Percentiles rank a stretch among this genome's conserved stretches.
Evolutionary conservation across 2,113 vertebrate genomes (phyloP).

Genomic region (Prochilodus magdalenae): DNA sequence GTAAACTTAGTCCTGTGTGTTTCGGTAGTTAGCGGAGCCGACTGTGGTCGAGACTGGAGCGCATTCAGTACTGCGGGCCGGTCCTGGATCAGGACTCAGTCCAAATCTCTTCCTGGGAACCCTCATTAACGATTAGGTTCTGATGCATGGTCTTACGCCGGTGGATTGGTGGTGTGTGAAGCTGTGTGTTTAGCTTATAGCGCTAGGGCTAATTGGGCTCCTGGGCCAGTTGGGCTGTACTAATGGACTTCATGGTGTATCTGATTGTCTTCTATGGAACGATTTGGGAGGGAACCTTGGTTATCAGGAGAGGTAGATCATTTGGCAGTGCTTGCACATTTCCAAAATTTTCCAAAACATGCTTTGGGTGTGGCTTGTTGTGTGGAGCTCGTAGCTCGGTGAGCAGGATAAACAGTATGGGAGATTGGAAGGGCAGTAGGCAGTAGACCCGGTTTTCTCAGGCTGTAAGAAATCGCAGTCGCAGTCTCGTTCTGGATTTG

Average conservation of each 20-base stretch:
- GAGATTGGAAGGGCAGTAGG: neutral
- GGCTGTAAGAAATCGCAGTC: neutral
- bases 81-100: neutral
- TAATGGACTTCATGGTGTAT: neutral
- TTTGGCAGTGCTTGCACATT: neutral
- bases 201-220: neutral
- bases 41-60: neutral
- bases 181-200: slow-evolving; percentile 16
- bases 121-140: slow-evolving; percentile 9
- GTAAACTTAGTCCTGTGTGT: slow-evolving; percentile 23
- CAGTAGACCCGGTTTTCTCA: neutral
- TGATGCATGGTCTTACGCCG: neutral
- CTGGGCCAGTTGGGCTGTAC: neutral
- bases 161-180: neutral
- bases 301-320: neutral
- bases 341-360: neutral
- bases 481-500: neutral
- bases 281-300: neutral
- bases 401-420: neutral
- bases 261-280: neutral
- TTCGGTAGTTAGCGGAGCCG: neutral
- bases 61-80: neutral
- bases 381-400: neutral
- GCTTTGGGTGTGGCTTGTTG: neutral
- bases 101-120: neutral